Conservation (phyloP, 2,113 vertebrate genomes). For the Cacatua alba region DNA sequence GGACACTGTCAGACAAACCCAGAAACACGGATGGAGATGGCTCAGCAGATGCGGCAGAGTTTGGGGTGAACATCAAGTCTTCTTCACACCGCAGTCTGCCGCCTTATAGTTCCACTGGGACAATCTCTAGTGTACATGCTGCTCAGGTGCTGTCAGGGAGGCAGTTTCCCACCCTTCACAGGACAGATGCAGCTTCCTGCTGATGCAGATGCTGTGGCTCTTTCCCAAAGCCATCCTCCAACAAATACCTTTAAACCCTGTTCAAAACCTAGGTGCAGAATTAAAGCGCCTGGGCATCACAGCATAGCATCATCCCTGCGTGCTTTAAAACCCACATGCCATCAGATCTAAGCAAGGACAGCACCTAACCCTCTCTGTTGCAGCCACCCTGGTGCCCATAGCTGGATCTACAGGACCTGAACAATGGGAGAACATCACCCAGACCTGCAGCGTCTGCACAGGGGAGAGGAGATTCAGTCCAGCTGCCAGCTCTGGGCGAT, state of each 20-base stretch:
- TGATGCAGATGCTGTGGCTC: neutral
- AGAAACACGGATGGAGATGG: neutral
- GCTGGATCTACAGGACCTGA: neutral
- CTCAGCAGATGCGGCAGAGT: neutral
- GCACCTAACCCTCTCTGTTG: neutral
- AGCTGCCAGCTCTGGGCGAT: neutral
- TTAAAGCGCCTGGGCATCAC: neutral
- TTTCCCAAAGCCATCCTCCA: neutral
- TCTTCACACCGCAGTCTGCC: neutral
- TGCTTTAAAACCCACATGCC: neutral
- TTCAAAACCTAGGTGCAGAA: neutral
- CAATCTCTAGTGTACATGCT: too few species aligned
- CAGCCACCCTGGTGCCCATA: neutral
- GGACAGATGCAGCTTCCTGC: neutral
- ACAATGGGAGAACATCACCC: neutral
- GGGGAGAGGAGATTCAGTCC: neutral
- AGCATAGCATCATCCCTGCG: rapidly evolving
- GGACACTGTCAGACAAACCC: neutral
- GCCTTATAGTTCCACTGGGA: neutral
- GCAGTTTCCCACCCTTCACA: neutral
- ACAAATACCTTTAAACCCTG: neutral
- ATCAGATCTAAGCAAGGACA: neutral
- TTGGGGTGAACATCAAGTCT: neutral
- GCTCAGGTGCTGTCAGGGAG: neutral
- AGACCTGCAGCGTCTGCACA: neutral